phyloP scores from a whole-genome alignment of 2,797 vertebrate species.

The Coregonus ussuriensis region DNA sequence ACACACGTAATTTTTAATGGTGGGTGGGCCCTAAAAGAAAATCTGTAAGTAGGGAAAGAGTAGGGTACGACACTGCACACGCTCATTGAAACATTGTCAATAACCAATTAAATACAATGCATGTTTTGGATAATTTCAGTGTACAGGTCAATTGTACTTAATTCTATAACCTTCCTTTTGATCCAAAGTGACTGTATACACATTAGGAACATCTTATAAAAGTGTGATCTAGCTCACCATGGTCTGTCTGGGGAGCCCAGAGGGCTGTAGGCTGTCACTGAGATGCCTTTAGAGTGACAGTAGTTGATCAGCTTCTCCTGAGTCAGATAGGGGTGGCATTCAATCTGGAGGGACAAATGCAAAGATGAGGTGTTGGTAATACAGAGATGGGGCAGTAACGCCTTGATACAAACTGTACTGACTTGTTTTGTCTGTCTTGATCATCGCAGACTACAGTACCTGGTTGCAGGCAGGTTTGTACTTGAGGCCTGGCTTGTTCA shows the following conservation, averaged over 20 bases:
- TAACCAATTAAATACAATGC: too few relatives aligned
- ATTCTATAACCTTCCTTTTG: too few relatives aligned
- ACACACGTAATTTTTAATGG: background rate
- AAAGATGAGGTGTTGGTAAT: background rate
- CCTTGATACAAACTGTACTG: background rate
- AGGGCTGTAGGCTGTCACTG: conserved; percentile 85
- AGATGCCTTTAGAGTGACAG: conserved; percentile 81
- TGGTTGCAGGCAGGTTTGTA: conserved; percentile 92
- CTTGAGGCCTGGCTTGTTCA: conserved; percentile 92
- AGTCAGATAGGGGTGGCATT: conserved; percentile 84
- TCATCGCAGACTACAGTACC: conserved; percentile 64
- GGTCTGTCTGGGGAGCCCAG: conserved; percentile 88
- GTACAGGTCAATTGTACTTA: too few relatives aligned
- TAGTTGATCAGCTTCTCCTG: conserved; percentile 85
- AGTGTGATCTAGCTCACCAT: conserved; percentile 72
- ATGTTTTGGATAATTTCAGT: too few relatives aligned
- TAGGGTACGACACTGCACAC: background rate
- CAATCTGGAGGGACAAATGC: conserved; percentile 71
- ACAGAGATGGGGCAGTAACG: background rate
- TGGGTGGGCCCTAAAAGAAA: background rate
- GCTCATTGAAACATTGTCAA: conserved; percentile 1
- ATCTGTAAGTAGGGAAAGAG: background rate
- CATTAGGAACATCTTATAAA: background rate
- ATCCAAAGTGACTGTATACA: background rate
- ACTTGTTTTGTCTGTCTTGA: background rate